Evolutionary conservation across 2,113 vertebrate genomes (phyloP), one percentile per base, ranked within the genome.

Genomic region (Lepisosteus oculatus): DNA sequence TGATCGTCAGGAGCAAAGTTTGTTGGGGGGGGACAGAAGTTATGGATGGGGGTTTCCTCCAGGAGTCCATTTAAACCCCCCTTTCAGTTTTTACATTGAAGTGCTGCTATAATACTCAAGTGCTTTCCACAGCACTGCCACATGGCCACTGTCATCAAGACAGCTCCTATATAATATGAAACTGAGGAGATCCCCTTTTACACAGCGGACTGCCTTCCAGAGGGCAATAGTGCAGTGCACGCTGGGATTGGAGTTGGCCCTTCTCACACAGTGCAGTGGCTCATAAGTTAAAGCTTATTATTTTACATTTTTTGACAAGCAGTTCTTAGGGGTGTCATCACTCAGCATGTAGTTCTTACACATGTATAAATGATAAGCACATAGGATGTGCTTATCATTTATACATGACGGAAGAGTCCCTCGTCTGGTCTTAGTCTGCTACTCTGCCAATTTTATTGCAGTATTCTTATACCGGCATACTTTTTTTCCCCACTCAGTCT

Each of bases 71-170:
- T 81, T 64, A 51, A 9, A 9, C 47, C 42, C 42, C 65, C 65
- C 69, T 54, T 55, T 61, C 62, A 7, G 43, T 13, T 51, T 67
- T 56, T 64, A 54, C 13, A 66, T 67, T 57, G 17, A 6, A 69
- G 57, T 74, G 70, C 64, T 77, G 62, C 72, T 72, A 17, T 43
- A 65, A 67, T 14, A 17, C 44, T 68, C 70, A 56, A 68, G 67
- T 59, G 57, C 56, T 59, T 8, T 59, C 12, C 47, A 9, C 11
- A 43, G 70, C 73, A 65, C 72, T 57, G 61, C 11, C 80, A 84
- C 75, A 77, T 73, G 80, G 72, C 64, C 67, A 70, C 79, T 42
- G 13, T 54, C 72, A 65, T 57, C 29, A 42, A 47, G 41, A 29
- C 45, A 67, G 44, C 42, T 63, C 15, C 45, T 65, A 71, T 70